Base-by-base conservation (phyloP, 2,888 invertebrate genomes). In the Blastobasis adustella region DNA sequence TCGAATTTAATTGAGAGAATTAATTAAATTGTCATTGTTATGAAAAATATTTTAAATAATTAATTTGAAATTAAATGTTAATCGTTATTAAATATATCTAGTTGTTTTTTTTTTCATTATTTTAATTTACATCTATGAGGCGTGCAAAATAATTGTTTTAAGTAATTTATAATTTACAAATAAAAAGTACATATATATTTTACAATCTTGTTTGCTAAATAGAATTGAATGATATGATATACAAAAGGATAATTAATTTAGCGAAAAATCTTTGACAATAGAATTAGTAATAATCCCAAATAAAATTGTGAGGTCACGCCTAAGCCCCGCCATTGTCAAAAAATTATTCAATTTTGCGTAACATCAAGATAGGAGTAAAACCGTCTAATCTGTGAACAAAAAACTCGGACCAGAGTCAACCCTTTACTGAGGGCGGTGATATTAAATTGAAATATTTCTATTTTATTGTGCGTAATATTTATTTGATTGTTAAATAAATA, bases 401-500 rank as follows among this genome's bases (percentile, higher is more conserved):
- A 68, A 79, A 59, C 42, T 42, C 9, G 42, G n/a, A 59, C 66
- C 61, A 64, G 65, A 67, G 72, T 77, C 60, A 84, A 86, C 87
- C 88, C 85, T 86, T 86, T 63, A 67, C 68, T 59, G 75, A 67
- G 79, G 81, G 81, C 76, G 85, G 79, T 60, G 73, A 76, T 80
- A 79, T 82, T 80, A 83, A 86, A 86, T 84, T 87, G 88, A 88
- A 86, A 88, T 88, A 88, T 87, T 87, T 82, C 72, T 77, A 81
- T 87, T 88, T 87, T 85, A 88, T 85, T 82, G 77, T 83, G 69
- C 77, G 82, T 87, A 85, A 88, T 88, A 88, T 87, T 88, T 87
- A 87, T 88, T 86, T 86, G 87, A 88, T 88, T 87, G 87, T 86
- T 79, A 82, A 86, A 87, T 87, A 86, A 87, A 86, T 82, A 85